phyloP scores from a whole-genome alignment of 1,140 invertebrate species.

The Anoplophora glabripennis region DNA sequence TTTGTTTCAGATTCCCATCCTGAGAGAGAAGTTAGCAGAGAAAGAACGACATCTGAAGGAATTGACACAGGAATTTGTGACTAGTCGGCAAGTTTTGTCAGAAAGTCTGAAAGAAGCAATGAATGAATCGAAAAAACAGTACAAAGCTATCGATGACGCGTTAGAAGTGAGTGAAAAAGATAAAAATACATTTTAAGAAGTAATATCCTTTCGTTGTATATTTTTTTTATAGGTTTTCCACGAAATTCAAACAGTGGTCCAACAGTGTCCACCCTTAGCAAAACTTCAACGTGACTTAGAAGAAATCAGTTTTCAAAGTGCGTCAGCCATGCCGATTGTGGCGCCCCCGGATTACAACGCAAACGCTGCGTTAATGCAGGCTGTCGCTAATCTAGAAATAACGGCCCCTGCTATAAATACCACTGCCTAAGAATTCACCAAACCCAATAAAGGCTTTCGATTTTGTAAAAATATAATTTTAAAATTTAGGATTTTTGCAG shows the following conservation, averaged over 20 bases:
- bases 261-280: slow-evolving; percentile 47
- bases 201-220: slow-evolving; percentile 6
- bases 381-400: slow-evolving; percentile 38
- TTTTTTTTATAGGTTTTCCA: slow-evolving; percentile 46
- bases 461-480: neutral
- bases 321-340: slow-evolving; percentile 44
- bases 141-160: slow-evolving; percentile 51
- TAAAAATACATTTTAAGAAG: neutral
- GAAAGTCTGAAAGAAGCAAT: slow-evolving; percentile 49
- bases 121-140: slow-evolving; percentile 50
- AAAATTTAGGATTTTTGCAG: neutral
- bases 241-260: slow-evolving; percentile 48
- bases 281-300: slow-evolving; percentile 50
- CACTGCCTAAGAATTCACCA: slow-evolving; percentile 37
- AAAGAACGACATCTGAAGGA: slow-evolving; percentile 48
- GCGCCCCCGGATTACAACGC: slow-evolving; percentile 49
- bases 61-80: slow-evolving; percentile 43
- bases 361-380: slow-evolving; percentile 44
- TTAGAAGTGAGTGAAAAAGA: slow-evolving; percentile 44
- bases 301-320: slow-evolving; percentile 49
- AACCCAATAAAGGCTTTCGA: neutral
- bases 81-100: slow-evolving; percentile 45
- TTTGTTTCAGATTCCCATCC: slow-evolving; percentile 35
- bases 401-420: slow-evolving; percentile 38
- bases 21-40: slow-evolving; percentile 45